These are phyloP conservation scores for Saccopteryx bilineata DNA, from an alignment of 2,113 vertebrate genomes.

Conservation along the genomic window DNA sequence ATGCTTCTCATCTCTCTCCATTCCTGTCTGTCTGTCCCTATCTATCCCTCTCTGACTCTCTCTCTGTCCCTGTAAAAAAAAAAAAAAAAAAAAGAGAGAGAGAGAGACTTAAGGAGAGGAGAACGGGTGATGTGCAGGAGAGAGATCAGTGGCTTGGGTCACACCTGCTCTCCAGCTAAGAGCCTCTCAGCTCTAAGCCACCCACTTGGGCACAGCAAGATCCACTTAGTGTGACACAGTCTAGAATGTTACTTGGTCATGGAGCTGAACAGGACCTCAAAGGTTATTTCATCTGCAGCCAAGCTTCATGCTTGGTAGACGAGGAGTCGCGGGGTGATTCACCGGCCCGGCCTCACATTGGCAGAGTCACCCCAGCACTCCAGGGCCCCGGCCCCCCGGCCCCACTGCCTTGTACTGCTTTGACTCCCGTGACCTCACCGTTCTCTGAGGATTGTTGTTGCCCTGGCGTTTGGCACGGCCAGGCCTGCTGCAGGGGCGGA, in stretches of 20 bases:
- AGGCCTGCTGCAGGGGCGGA: neutral
- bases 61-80: no score
- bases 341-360: neutral
- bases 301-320: neutral
- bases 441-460: neutral
- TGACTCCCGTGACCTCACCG: neutral
- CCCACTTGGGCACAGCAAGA: slow-evolving; percentile 38
- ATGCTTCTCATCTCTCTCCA: no score
- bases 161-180: neutral
- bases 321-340: neutral
- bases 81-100: no score
- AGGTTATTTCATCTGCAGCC: slow-evolving; percentile 29
- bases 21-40: no score
- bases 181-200: slow-evolving; percentile 56
- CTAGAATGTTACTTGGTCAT: neutral
- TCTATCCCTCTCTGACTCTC: no score
- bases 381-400: neutral
- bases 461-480: neutral
- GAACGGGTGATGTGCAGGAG: neutral
- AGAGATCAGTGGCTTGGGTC: neutral
- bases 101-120: slow-evolving; percentile 16
- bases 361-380: neutral
- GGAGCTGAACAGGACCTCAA: neutral
- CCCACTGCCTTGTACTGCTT: neutral
- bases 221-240: neutral